Evolutionary conservation across 2,113 vertebrate species (phyloP).

Genomic region (Sturnus vulgaris): DNA sequence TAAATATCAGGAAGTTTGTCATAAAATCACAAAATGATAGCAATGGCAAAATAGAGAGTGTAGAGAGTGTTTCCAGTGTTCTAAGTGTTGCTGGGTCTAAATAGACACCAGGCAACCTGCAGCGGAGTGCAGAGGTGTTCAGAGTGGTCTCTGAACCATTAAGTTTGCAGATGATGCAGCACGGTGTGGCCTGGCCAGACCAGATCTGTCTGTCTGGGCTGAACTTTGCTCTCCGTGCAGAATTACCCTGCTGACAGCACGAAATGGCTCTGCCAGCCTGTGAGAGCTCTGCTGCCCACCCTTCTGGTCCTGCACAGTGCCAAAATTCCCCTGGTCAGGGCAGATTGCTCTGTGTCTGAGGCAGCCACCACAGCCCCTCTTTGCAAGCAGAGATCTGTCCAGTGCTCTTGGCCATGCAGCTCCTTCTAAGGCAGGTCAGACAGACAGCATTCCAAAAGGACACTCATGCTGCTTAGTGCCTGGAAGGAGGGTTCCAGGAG

Average conservation of each 20-base stretch:
- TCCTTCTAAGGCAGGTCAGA: background rate
- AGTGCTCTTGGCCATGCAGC: background rate
- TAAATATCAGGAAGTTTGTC: background rate
- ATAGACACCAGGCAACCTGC: background rate
- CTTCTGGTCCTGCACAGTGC: background rate
- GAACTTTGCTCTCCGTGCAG: background rate
- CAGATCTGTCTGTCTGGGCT: background rate
- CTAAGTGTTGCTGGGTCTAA: background rate
- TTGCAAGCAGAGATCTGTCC: background rate
- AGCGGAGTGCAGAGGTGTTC: background rate
- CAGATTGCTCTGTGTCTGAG: background rate
- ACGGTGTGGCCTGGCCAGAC: background rate
- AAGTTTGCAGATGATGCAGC: background rate
- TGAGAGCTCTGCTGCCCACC: background rate
- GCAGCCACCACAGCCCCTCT: accelerated
- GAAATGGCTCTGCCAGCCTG: background rate
- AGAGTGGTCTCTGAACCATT: background rate
- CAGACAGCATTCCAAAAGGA: background rate
- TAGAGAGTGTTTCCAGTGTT: background rate
- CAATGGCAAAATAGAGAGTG: background rate
- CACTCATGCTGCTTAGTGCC: accelerated
- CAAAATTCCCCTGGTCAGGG: background rate
- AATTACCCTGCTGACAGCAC: background rate
- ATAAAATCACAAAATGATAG: background rate
- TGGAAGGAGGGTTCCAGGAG: background rate